These are phyloP conservation scores for Andrena minutula DNA, from an alignment of 2,888 invertebrate genomes.

Conservation along the genomic window DNA sequence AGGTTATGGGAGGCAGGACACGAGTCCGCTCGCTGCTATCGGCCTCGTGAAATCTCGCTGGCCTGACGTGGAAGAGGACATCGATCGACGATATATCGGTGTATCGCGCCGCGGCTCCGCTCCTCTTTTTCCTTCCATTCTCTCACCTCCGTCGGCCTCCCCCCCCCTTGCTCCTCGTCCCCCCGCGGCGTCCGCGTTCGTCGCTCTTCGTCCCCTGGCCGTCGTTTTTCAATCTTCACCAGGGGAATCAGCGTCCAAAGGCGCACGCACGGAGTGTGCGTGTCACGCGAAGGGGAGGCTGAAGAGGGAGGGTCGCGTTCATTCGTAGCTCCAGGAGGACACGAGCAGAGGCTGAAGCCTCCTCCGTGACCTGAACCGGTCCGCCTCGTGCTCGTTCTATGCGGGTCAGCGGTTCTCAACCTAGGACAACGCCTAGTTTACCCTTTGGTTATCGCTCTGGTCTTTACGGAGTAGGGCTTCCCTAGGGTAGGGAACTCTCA, in stretches of 20 bases:
- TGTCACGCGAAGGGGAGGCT: conserved; percentile 66
- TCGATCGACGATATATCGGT: conserved; percentile 69
- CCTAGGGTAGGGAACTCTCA: not conserved
- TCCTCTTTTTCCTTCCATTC: conserved; percentile 41
- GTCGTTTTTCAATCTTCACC: conserved; percentile 66
- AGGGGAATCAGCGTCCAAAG: conserved; percentile 50
- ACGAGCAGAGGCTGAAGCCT: conserved; percentile 76
- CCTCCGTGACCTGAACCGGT: conserved; percentile 83
- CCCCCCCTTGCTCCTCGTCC: not conserved
- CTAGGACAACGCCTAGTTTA: conserved; percentile 49
- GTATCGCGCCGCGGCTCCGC: conserved; percentile 25
- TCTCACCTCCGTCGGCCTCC: conserved; percentile 16
- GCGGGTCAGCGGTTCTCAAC: conserved; percentile 81
- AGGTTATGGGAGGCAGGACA: conserved; percentile 74
- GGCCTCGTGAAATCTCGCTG: conserved; percentile 62
- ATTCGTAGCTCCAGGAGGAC: conserved; percentile 73
- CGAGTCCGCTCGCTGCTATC: conserved; percentile 70
- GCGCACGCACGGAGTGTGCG: conserved; percentile 64
- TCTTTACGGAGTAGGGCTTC: no score
- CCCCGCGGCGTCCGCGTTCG: conserved; percentile 8
- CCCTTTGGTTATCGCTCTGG: not conserved
- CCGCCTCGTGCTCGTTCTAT: conserved; percentile 79
- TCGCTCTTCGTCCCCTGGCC: conserved; percentile 14
- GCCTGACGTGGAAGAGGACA: conserved; percentile 63
- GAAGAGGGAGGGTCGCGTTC: conserved; percentile 62